Conservation (phyloP, 2,797 vertebrate genomes). For the Steatocranus sp. region DNA sequence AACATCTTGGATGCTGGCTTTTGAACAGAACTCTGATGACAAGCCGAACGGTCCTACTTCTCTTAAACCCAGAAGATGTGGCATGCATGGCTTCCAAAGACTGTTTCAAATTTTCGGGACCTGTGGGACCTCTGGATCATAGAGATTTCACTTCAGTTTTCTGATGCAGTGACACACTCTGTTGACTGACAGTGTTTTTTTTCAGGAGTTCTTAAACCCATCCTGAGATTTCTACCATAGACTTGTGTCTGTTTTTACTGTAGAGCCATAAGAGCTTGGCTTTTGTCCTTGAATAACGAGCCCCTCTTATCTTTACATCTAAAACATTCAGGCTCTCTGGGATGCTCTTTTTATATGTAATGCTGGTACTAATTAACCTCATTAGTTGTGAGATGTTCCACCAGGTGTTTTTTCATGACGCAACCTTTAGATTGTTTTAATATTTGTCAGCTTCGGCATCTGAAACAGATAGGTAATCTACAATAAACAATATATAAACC, state of each 20-base stretch:
- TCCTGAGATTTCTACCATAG: neutral
- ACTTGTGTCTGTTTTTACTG: neutral
- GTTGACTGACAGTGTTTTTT: neutral
- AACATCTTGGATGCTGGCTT: neutral
- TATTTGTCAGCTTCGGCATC: neutral
- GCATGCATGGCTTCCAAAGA: neutral
- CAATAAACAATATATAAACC: neutral
- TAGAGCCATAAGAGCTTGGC: neutral
- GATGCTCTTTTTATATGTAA: neutral
- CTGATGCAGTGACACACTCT: neutral
- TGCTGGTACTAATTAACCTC: neutral
- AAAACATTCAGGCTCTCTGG: neutral
- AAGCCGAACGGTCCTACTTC: neutral
- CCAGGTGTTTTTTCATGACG: neutral
- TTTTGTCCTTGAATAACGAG: neutral
- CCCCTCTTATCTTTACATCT: neutral
- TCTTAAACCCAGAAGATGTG: neutral
- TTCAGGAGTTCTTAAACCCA: neutral
- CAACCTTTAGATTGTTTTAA: neutral
- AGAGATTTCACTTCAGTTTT: neutral
- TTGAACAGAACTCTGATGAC: neutral
- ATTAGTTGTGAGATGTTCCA: neutral
- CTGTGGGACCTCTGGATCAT: neutral
- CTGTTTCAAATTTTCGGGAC: neutral
- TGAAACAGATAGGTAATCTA: neutral